Evolutionary conservation across 2,797 vertebrate species (phyloP).

Genomic region (Sternarchorhynchus goeldii): DNA sequence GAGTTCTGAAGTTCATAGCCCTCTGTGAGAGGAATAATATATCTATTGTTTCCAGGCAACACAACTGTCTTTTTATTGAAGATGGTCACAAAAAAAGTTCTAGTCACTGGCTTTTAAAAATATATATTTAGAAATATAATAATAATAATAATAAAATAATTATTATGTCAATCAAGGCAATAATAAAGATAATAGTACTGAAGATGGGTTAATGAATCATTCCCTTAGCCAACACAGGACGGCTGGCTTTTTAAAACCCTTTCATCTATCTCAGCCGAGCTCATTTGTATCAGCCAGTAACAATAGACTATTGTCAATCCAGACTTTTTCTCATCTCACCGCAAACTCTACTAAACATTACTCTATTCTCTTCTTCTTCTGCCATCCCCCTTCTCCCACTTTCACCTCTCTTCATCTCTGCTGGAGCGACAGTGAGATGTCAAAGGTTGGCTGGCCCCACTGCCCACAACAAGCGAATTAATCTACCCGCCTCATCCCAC

Average conservation of each 20-base stretch:
- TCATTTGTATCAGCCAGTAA: constrained; percentile 78
- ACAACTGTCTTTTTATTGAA: constrained; percentile 75
- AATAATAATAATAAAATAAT: constrained; percentile 66
- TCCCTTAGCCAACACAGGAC: constrained; percentile 83
- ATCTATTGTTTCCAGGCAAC: constrained; percentile 83
- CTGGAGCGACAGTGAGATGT: constrained; percentile 72
- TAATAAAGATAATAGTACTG: constrained; percentile 43
- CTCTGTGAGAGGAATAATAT: constrained; percentile 85
- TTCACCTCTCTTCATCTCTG: constrained; percentile 46
- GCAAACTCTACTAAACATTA: constrained; percentile 53
- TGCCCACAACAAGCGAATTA: constrained; percentile 88
- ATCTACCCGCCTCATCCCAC: constrained; percentile 68
- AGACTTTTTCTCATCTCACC: constrained; percentile 60
- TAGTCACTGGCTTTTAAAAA: constrained; percentile 60
- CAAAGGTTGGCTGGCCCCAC: constrained; percentile 91
- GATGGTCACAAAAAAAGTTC: constrained; percentile 72
- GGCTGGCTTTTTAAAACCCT: constrained; percentile 63
- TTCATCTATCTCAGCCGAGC: constrained; percentile 77
- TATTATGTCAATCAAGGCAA: constrained; percentile 41
- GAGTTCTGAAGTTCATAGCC: constrained; percentile 85
- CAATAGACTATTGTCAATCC: constrained; percentile 89
- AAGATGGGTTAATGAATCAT: constrained; percentile 81
- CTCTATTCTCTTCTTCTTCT: constrained; percentile 46
- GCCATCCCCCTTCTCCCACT: constrained; percentile 41
- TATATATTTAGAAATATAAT: too few relatives aligned